These are phyloP conservation scores for Oceanites oceanicus DNA, from an alignment of 2,113 vertebrate species.

Conservation along the genomic window DNA sequence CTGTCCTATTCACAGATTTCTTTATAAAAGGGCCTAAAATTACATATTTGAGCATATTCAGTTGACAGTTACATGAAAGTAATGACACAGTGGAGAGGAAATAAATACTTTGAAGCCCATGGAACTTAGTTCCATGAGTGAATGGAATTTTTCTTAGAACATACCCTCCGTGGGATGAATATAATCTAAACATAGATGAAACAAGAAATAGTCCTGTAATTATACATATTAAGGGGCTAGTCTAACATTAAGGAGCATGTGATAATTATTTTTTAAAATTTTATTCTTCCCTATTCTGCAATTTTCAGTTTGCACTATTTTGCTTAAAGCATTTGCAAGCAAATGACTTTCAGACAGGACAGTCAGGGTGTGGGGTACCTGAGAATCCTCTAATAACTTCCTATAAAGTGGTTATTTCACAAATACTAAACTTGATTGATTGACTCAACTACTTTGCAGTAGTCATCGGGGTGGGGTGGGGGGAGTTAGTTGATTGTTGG, in stretches of 20 bases:
- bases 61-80: conserved; percentile 70
- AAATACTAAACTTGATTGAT: neutral
- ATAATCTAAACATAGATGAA: conserved; percentile 43
- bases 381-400: neutral
- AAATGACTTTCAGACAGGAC: neutral
- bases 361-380: neutral
- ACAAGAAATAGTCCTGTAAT: conserved; percentile 29
- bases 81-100: conserved; percentile 54
- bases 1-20: conserved; percentile 56
- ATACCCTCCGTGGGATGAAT: neutral
- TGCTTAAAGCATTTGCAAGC: neutral
- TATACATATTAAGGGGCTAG: conserved; percentile 12
- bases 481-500: neutral
- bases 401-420: neutral
- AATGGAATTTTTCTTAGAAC: conserved; percentile 40
- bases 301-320: neutral
- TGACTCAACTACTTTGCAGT: neutral
- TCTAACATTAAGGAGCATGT: neutral
- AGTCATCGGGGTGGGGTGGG: neutral
- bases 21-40: conserved; percentile 67
- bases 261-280: neutral
- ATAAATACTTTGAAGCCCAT: conserved; percentile 61
- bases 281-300: neutral
- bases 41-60: conserved; percentile 64
- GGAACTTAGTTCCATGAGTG: conserved; percentile 14